Conservation (phyloP, 2,113 vertebrate species). For the Nyctibius bracteatus region DNA sequence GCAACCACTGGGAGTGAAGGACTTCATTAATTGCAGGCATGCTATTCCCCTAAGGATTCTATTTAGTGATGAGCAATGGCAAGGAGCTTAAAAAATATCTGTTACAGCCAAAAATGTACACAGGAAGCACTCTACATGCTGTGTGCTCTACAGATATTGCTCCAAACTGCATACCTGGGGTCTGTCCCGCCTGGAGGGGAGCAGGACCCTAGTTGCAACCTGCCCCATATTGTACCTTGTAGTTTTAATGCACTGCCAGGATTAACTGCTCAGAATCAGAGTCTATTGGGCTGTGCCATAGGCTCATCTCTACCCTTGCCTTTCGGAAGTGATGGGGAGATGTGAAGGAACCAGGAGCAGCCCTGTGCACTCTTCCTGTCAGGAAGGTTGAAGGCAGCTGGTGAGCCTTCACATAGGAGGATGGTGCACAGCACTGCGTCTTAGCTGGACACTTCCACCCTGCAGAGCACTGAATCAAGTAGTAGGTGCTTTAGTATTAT, state of each 20-base stretch:
- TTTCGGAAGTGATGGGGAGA: neutral
- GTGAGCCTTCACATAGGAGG: neutral
- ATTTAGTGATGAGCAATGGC: neutral
- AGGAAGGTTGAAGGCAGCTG: neutral
- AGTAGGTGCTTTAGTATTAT: neutral
- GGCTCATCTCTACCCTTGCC: neutral
- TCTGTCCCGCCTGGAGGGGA: neutral
- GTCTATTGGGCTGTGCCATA: neutral
- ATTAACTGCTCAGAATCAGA: neutral
- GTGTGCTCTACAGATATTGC: neutral
- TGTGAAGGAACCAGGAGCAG: neutral
- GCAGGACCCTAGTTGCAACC: neutral
- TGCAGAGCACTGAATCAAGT: neutral
- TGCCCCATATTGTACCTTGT: neutral
- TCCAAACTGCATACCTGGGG: neutral
- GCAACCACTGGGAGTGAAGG: neutral
- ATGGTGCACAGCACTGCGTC: neutral
- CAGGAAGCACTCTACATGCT: rapidly evolving
- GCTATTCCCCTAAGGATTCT: neutral
- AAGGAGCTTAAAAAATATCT: neutral
- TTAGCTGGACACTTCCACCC: neutral
- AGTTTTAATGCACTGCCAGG: neutral
- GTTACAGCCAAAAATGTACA: neutral
- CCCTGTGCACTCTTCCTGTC: rapidly evolving
- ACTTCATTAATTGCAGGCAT: neutral